Base-by-base conservation (phyloP, 2,797 vertebrate species). In the Poecilia wingei region DNA sequence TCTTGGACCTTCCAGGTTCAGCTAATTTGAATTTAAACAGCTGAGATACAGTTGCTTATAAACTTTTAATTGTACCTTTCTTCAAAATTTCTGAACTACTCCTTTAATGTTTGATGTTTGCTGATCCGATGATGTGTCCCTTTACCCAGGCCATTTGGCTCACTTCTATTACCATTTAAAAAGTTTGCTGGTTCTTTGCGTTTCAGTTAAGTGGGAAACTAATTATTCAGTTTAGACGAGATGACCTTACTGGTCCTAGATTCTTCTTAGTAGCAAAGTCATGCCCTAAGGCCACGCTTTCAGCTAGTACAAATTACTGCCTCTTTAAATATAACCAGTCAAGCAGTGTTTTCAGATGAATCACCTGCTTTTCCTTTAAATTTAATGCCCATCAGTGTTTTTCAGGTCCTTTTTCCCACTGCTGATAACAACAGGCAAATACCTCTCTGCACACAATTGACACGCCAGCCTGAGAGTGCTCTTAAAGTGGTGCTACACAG, bases 401-500 rank as follows among this genome's bases (percentile, higher is more conserved):
- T 61, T 71, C 94, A 7, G 88, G 96, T 97, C 95, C 94, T 94
- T 96, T 97, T 91, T 82, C 94, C 89, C 95, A 93, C 94, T 93
- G 95, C 96, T 93, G 97, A 97, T 97, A 95, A 96, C 96, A 96
- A 92, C 93, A 92, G 94, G 96, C 96, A 94, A 97, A 97, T 96
- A 96, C 96, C 96, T 98, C 97, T 97, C 96, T 96, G 95, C 96
- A 94, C 94, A 93, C 96, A 95, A 95, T 96, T 96, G 97, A 98
- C 97, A 96, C 97, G 94, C 96, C 88, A 95, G 95, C 91, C 94
- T 94, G 94, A 96, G 97, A 98, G 97, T 92, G 96, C 96, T 96
- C 97, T 98, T 97, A 96, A 97, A 96, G 95, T 93, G 95, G 96
- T 97, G 96, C 97, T 96, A 97, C 97, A 97, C 96, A 96, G 96